Evolutionary conservation across 2,888 invertebrate species (phyloP), one percentile per base, ranked within the genome.

Genomic region (Nomada goodeniana): DNA sequence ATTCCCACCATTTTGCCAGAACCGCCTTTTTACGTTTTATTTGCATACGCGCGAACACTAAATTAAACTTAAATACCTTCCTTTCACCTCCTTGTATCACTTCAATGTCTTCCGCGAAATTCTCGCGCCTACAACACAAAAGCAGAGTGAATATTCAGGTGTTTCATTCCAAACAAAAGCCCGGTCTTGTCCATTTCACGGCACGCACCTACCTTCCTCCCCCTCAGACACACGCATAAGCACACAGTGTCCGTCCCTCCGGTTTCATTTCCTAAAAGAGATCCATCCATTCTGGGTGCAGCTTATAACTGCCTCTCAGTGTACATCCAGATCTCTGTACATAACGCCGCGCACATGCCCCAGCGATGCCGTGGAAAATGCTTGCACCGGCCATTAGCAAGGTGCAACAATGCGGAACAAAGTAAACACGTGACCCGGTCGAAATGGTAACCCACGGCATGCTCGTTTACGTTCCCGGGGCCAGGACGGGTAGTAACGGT

Each of bases 341-440:
- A 52, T 64, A 60, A 42, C 36, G 23, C 7, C 23, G 10, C 13
- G 2, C n/a, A 20, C 70, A 23, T 59, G 76, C 78, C 82, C 69
- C 52, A 71, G 64, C 74, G 53, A 81, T 18, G 55, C 67, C 75
- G 83, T 76, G 88, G 84, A 87, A 89, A 89, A 89, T 86, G 86
- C 88, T 90, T 85, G 88, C 85, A 82, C 82, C 80, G 80, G 78
- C 86, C 90, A 92, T 92, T 92, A 92, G 91, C 89, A 86, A 87
- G 89, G 88, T 86, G 90, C 90, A 92, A 92, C 92, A 92, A 92
- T 90, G 91, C 89, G 89, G 89, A 92, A 91, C 89, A 90, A 91
- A 90, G 91, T 90, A 92, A 92, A 92, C 92, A 92, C 89, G 87
- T 89, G 89, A 88, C 80, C 77, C 70, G 76, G 85, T 77, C 75